Evolutionary conservation across 1,140 invertebrate species (phyloP).

Genomic region (Ridgeia piscesae): DNA sequence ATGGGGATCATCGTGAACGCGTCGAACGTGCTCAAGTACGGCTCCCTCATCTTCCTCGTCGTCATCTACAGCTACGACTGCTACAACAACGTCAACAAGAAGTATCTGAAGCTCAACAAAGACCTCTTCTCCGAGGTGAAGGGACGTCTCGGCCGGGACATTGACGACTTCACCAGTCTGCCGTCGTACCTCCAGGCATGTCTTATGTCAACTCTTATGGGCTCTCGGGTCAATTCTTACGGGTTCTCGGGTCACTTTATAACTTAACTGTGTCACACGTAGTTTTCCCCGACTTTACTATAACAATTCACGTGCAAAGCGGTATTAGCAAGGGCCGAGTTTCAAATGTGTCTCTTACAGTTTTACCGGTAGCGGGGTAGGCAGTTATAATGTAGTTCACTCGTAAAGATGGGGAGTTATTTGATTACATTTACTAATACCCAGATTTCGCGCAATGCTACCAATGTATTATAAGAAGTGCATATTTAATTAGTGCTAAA

Average conservation of each 20-base stretch:
- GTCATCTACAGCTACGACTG: slow-evolving; percentile 40
- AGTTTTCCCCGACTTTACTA: neutral
- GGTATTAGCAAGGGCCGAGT: neutral
- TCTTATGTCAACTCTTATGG: slow-evolving; percentile 28
- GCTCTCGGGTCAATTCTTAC: neutral
- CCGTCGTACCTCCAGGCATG: slow-evolving; percentile 49
- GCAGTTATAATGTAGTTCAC: neutral
- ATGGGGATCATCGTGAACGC: slow-evolving; percentile 50
- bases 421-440: neutral
- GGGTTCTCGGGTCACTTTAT: neutral
- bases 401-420: neutral
- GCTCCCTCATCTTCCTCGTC: slow-evolving; percentile 40
- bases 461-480: too few species aligned
- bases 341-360: neutral
- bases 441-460: neutral
- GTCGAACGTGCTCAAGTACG: slow-evolving; percentile 36
- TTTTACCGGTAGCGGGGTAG: neutral
- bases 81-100: slow-evolving; percentile 38
- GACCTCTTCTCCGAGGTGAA: slow-evolving; percentile 32
- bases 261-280: neutral
- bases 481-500: too few species aligned
- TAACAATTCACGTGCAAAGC: neutral
- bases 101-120: slow-evolving; percentile 44
- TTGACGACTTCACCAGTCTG: slow-evolving; percentile 43
- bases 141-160: slow-evolving; percentile 34